phyloP scores from a whole-genome alignment of 2,797 vertebrate genomes.

The Argyrosomus regius region DNA sequence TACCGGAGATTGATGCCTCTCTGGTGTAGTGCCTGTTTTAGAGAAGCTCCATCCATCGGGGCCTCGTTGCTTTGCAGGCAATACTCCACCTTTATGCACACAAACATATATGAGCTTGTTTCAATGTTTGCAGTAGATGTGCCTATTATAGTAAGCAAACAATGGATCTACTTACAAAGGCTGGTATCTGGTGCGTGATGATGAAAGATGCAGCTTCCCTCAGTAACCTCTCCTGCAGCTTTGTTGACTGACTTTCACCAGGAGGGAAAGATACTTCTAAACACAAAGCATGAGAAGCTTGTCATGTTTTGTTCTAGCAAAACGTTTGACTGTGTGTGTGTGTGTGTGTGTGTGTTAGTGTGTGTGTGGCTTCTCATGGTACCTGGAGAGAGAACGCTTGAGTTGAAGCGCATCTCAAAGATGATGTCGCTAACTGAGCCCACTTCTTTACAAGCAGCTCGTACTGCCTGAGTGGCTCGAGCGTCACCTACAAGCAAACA shows the following conservation, averaged over 20 bases:
- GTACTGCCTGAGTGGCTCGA: conserved; percentile 79
- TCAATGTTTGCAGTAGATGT: background rate
- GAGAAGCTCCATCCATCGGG: conserved; percentile 86
- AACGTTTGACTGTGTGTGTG: background rate
- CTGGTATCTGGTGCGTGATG: conserved; percentile 86
- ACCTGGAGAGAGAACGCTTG: conserved; percentile 86
- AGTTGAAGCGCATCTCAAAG: conserved; percentile 90
- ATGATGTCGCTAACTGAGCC: conserved; percentile 87
- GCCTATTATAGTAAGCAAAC: conserved; percentile 7
- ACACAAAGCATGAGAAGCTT: conserved; percentile 31
- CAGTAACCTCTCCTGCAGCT: conserved; percentile 84
- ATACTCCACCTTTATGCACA: conserved; percentile 79
- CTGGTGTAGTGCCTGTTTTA: conserved; percentile 83
- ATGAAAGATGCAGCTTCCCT: conserved; percentile 86
- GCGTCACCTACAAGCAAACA: conserved; percentile 77
- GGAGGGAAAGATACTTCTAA: conserved; percentile 84
- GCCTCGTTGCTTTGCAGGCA: conserved; percentile 79
- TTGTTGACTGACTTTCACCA: conserved; percentile 67
- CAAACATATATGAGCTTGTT: conserved; percentile 17
- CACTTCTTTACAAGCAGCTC: conserved; percentile 84
- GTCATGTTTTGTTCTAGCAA: background rate
- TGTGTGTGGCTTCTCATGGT: conserved; percentile 25
- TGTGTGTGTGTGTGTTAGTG: background rate
- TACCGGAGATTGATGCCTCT: conserved; percentile 89
- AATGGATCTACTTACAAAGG: conserved; percentile 81